Evolutionary conservation across 2,888 invertebrate genomes (phyloP).

Genomic region (Machimus rusticus): DNA sequence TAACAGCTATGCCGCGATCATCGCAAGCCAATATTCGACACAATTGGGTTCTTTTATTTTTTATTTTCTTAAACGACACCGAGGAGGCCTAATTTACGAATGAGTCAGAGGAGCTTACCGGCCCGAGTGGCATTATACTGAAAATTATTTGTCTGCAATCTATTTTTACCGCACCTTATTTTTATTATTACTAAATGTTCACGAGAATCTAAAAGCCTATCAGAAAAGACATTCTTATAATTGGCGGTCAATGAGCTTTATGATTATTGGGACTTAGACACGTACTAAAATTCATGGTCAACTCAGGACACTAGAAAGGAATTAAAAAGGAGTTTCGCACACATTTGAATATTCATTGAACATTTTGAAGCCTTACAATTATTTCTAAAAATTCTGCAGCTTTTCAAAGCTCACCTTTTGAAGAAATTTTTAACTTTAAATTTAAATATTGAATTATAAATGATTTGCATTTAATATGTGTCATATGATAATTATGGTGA

Average conservation of each 20-base stretch:
- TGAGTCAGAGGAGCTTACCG: background rate
- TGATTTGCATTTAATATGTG: too few relatives aligned
- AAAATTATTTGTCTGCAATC: background rate
- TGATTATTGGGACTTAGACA: too few relatives aligned
- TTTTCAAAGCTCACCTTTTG: too few relatives aligned
- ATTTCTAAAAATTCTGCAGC: too few relatives aligned
- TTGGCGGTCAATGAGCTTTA: background rate
- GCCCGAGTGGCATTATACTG: background rate
- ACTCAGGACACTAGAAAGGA: too few relatives aligned
- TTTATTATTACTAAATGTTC: background rate
- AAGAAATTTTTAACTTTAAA: too few relatives aligned
- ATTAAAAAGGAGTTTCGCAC: too few relatives aligned
- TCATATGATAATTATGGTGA: too few relatives aligned
- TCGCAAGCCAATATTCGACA: background rate
- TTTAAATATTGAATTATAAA: too few relatives aligned
- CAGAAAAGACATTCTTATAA: background rate
- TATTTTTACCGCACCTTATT: background rate
- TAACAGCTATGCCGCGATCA: background rate
- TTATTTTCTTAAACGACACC: background rate
- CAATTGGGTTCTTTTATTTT: background rate
- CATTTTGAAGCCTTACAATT: too few relatives aligned
- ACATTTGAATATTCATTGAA: too few relatives aligned
- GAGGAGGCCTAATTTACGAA: background rate
- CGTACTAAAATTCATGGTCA: too few relatives aligned
- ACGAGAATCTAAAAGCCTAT: background rate